Base-by-base conservation (phyloP, 2,113 vertebrate genomes). In the Rhynchomys soricoides region DNA sequence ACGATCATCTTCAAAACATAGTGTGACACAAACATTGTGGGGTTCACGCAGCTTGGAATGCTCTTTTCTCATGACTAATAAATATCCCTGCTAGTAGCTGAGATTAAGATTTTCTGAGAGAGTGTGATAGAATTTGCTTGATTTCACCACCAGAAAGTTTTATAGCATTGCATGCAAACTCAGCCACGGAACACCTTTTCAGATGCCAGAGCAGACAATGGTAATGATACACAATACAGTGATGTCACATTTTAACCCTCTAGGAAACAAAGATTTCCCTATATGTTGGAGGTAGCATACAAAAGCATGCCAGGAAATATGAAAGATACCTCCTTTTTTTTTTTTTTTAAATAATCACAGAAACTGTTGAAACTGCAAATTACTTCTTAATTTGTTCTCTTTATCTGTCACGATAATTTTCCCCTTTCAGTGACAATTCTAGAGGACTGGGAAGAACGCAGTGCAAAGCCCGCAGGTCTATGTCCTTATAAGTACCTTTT, bases 401-500 rank as follows among this genome's bases (percentile, higher is more conserved):
- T 93, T 87, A 37, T 64, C 9, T 45, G n/a, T 73, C 62, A 79
- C 87, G 16, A 13, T 71, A 74, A 66, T 75, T 88, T 78, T 88
- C 45, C 62, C 40, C 66, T 57, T 68, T 82, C 50, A 52, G 1
- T 0, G 7, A 48, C 16, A 73, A 45, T 66, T 17, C 26, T 34
- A 57, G 17, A 68, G 52, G 71, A 43, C 43, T 48, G 22, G 24
- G 52, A 37, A 74, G 82, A 29, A 26, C 75, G 89, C 2, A 70
- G 26, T 6, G 6, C 4, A 77, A 83, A 68, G 34, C 9, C 57
- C 29, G 29, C 9, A 62, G 59, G 37, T 34, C 89, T 81, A 45
- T n/a, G 2, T 75, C 40, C 78, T 91, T 79, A 66, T 79, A n/a
- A 94, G 90, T 29, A 85, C 31, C 40, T 88, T 94, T 90, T 29